Base-by-base conservation (phyloP, 1,140 invertebrate species). In the Dufourea novaeangliae region DNA sequence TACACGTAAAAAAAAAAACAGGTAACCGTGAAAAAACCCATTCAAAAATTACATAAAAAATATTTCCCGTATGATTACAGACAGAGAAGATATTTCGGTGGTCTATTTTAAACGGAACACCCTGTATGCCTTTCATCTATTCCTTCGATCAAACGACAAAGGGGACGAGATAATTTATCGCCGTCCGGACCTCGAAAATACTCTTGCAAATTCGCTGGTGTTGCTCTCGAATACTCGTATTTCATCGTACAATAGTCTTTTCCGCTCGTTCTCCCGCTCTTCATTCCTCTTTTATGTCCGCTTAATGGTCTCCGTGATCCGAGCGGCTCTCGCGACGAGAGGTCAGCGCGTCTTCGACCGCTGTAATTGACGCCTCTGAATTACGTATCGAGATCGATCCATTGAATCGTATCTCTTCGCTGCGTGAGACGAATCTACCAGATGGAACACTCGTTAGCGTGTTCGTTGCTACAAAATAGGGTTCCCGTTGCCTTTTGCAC, bases 221-320 rank as follows among this genome's bases (percentile, higher is more conserved):
- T 14, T 14, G 12, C 2, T n/a, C 25, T 10, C 2, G 50, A 39
- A 20, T n/a, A 29, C 32, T n/a, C 32, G 22, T 50, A 52, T 52
- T 50, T 66, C 59, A 39, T 20, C 44, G 66, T 29, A 76, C 32
- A 39, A 57, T 17, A 20, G 2, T 11, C 10, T 17, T 46, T 11
- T 14, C 34, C 32, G 11, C 3, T 17, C 29, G 22, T 17, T 14
- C 54, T 37, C 20, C 27, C 34, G 25, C 4, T n/a, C 72, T 83
- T 78, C 50, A 68, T 27, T 34, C 34, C 34, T 37, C 72, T 75
- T 84, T 82, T 82, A 77, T 82, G 52, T 52, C 72, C 57, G 63
- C 41, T 76, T 82, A 84, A 84, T 74, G 80, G 79, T 27, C 50
- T 75, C 54, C 46, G 44, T 39, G 76, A 82, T 78, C 57, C 50